Evolutionary conservation across 2,113 vertebrate species (phyloP), one percentile per base, ranked within the genome.

Genomic region (Muntiacus reevesi): DNA sequence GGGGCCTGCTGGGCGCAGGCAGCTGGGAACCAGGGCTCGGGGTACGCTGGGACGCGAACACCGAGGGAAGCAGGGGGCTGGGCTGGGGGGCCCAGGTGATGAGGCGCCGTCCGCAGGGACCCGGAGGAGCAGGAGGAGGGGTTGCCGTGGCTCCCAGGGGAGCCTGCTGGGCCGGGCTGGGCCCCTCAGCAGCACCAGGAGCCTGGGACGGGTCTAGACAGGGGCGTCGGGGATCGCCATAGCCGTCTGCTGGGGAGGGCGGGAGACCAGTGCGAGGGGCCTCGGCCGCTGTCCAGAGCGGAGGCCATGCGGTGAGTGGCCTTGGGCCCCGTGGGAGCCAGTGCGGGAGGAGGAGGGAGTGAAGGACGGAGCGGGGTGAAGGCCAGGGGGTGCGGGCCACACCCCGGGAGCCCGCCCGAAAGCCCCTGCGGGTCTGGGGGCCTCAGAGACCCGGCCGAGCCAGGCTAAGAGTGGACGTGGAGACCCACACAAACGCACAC

Each of bases 1-100:
- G 7, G 27, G 36, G 7, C 12, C 45, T 13, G 1, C 8, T 30
- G 8, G 16, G 25, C 2, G 0, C 57, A 0, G 16, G 57, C 2
- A 1, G n/a, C 81, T 28, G 1, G 15, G 40, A 28, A n/a, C 62
- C 1, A 9, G 62, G n/a, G 36, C 62, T 52, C 17, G 9, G 78
- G 47, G 30, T 19, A 30, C 30, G 0, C 47, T 81, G 17, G 78
- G 78, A 28, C 0, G 2, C 0, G 7, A 47, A 5, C 74, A 45
- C 14, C 1, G 2, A 40, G 27, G 27, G 27, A 9, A 27, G 50
- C 11, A 25, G 54, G 27, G 47, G 10, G 9, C 11, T 8, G 9
- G 71, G 28, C 87, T 15, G 36, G 9, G n/a, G 45, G 47, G 12
- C 8, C 45, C 17, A 13, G 25, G 43, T 6, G 7, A 43, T 13